These are phyloP conservation scores for Machimus atricapillus DNA, from an alignment of 2,888 invertebrate species.

Conservation along the genomic window DNA sequence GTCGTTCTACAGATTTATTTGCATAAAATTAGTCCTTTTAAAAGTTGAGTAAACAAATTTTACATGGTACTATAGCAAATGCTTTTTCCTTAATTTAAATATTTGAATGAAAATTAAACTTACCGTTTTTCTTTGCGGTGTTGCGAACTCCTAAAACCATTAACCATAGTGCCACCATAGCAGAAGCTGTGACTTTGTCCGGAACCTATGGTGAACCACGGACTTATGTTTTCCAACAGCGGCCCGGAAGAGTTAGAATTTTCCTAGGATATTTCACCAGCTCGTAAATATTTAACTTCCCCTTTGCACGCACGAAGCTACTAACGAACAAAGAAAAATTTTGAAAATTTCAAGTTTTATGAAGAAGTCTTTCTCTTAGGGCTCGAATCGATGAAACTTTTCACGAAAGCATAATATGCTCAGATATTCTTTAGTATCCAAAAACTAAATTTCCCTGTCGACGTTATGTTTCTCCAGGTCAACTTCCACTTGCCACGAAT, in stretches of 20 bases:
- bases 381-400: background rate
- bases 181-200: slow-evolving; percentile 65
- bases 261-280: slow-evolving; percentile 24
- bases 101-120: slow-evolving; percentile 49
- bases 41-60: background rate
- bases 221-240: slow-evolving; percentile 51
- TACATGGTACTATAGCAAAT: background rate
- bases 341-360: background rate
- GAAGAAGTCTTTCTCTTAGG: background rate
- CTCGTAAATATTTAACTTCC: slow-evolving; percentile 6
- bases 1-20: no score
- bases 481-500: background rate
- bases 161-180: slow-evolving; percentile 64
- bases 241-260: slow-evolving; percentile 17
- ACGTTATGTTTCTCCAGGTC: background rate
- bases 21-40: background rate
- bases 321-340: background rate
- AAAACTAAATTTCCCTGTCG: background rate
- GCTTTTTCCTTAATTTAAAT: background rate
- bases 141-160: slow-evolving; percentile 64
- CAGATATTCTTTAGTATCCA: background rate
- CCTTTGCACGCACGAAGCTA: slow-evolving; percentile 42
- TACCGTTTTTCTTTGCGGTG: slow-evolving; percentile 67
- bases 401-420: background rate
- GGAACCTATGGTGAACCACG: slow-evolving; percentile 66